Evolutionary conservation across 2,888 invertebrate genomes (phyloP).

Genomic region (Stegana nigrithorax): DNA sequence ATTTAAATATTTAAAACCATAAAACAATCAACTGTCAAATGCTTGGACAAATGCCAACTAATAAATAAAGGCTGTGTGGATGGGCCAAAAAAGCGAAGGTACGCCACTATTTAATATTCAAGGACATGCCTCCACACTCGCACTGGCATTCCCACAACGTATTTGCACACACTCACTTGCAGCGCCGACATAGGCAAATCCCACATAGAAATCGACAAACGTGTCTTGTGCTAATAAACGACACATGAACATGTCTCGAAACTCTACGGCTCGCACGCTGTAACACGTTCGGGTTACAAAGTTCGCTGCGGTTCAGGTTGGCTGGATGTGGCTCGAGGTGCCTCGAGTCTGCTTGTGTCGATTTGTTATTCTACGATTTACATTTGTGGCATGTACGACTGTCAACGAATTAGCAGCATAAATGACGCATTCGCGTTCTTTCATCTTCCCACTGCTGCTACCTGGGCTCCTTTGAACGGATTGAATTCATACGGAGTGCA

Average conservation of each 20-base stretch:
- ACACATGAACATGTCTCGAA: slow-evolving; percentile 9
- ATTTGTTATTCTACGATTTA: slow-evolving; percentile 35
- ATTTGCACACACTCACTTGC: no score
- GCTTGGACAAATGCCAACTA: neutral
- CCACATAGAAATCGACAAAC: slow-evolving; percentile 5
- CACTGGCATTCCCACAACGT: no score
- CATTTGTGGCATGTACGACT: slow-evolving; percentile 25
- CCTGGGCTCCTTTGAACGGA: no score
- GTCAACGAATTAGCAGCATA: slow-evolving; percentile 34
- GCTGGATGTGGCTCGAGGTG: neutral
- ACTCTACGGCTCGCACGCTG: neutral
- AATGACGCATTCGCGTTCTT: slow-evolving; percentile 15
- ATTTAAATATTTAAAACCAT: neutral
- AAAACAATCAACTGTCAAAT: slow-evolving; percentile 13
- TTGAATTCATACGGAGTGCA: slow-evolving; percentile 4
- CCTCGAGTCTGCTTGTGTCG: slow-evolving; percentile 23
- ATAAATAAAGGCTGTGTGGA: neutral
- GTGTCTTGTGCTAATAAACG: slow-evolving; percentile 11
- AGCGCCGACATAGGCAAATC: neutral
- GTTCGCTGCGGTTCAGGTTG: neutral
- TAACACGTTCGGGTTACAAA: neutral
- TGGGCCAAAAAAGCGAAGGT: neutral
- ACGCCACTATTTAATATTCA: slow-evolving; percentile 7
- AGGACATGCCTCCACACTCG: neutral
- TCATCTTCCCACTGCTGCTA: neutral